Evolutionary conservation across 2,113 vertebrate species (phyloP).

Genomic region (Rissa tridactyla): DNA sequence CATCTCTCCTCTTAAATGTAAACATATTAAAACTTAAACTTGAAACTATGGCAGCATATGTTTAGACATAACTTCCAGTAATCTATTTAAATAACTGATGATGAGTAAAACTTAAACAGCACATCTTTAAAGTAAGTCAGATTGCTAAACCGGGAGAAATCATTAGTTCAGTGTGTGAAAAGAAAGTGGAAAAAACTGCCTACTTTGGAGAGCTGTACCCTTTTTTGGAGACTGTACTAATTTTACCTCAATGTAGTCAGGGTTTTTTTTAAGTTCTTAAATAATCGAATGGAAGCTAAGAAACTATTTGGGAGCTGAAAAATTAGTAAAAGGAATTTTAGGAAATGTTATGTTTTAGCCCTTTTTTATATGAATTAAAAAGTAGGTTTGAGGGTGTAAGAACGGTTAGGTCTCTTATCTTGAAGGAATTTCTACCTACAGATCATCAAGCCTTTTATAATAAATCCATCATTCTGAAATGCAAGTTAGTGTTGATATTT

Average conservation of each 20-base stretch:
- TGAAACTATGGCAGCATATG: slow-evolving; percentile 22
- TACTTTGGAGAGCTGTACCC: neutral
- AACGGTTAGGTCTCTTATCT: neutral
- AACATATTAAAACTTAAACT: slow-evolving; percentile 24
- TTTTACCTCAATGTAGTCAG: neutral
- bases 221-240: neutral
- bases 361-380: neutral
- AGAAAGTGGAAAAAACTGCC: neutral
- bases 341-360: neutral
- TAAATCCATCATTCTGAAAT: neutral
- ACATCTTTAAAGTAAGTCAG: neutral
- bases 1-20: neutral
- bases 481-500: neutral
- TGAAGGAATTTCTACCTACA: neutral
- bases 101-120: neutral
- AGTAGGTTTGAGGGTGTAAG: neutral
- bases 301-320: neutral
- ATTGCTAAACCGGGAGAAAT: neutral
- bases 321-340: neutral
- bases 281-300: neutral
- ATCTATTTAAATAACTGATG: neutral
- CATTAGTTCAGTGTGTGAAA: neutral
- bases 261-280: neutral
- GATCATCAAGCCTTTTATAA: neutral
- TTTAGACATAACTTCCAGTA: neutral